Percentiles rank a stretch among this genome's conserved stretches.
Conservation (phyloP, 2,888 invertebrate genomes). For the Campoletis raptor region DNA sequence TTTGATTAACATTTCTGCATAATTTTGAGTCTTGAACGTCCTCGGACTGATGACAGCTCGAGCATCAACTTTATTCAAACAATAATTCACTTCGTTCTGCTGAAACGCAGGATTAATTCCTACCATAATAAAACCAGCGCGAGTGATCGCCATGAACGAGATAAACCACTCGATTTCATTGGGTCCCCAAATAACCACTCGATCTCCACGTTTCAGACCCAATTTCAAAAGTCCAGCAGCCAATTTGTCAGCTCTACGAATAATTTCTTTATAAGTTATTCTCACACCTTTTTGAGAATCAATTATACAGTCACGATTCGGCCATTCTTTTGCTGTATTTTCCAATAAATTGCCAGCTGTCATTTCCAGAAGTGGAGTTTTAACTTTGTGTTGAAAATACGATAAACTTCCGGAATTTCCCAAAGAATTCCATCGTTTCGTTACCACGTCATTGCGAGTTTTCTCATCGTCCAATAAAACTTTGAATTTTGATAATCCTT, state of each 20-base stretch:
- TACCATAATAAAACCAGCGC: conserved; percentile 91
- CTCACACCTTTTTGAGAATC: conserved; percentile 86
- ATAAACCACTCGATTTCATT: conserved; percentile 92
- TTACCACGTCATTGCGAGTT: neutral
- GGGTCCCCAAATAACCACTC: conserved; percentile 92
- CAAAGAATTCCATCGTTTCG: conserved; percentile 33
- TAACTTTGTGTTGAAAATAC: conserved; percentile 86
- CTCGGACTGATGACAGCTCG: conserved; percentile 89
- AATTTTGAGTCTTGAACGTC: conserved; percentile 88
- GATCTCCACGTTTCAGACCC: conserved; percentile 90
- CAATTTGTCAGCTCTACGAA: conserved; percentile 89
- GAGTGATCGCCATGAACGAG: conserved; percentile 89
- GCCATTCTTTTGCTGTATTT: conserved; percentile 86
- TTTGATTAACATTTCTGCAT: conserved; percentile 87
- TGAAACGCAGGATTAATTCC: conserved; percentile 92
- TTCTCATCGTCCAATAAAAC: neutral
- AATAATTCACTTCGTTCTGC: conserved; percentile 89
- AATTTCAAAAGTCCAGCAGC: conserved; percentile 90
- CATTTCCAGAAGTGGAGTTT: conserved; percentile 85
- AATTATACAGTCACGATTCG: conserved; percentile 87
- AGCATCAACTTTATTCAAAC: conserved; percentile 89
- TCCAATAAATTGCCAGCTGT: conserved; percentile 88
- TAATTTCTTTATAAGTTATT: conserved; percentile 86
- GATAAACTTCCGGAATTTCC: conserved; percentile 68
- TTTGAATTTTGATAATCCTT: conserved; percentile 7